These are phyloP conservation scores for Phengaris alcon DNA, from an alignment of 2,888 invertebrate species.

Conservation along the genomic window DNA sequence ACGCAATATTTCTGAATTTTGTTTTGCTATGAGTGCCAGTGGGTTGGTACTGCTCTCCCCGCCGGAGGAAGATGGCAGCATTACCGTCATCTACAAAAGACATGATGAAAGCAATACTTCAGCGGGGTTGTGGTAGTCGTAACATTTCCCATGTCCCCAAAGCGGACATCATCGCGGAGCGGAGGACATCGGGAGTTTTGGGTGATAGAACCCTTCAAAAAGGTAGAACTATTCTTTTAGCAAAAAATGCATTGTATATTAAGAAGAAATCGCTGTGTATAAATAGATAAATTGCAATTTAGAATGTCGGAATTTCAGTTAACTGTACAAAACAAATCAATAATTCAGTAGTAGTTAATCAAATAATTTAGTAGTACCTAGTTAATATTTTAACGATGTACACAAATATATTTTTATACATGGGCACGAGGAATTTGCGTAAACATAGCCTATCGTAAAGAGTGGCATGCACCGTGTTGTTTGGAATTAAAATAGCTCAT, in stretches of 20 bases:
- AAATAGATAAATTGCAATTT: background rate
- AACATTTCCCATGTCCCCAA: no score
- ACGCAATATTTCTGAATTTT: background rate
- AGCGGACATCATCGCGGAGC: no score
- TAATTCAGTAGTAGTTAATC: background rate
- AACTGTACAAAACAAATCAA: background rate
- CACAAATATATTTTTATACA: slow-evolving; percentile 20
- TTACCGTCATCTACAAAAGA: background rate
- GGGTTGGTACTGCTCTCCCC: background rate
- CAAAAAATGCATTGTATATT: no score
- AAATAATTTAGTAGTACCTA: background rate
- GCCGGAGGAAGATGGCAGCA: background rate
- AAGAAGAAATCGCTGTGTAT: no score
- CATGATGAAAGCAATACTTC: no score
- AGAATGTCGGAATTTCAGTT: background rate
- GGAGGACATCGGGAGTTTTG: no score
- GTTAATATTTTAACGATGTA: slow-evolving; percentile 2
- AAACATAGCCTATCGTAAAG: slow-evolving; percentile 29
- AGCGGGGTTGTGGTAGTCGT: no score
- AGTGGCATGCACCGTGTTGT: slow-evolving; percentile 22
- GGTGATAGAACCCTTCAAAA: background rate
- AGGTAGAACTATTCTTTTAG: background rate
- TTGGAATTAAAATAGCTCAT: slow-evolving; percentile 5
- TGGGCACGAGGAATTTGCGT: slow-evolving; percentile 23
- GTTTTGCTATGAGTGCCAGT: background rate